A percentile compares a stretch with the other conserved stretches of the same genome.
Evolutionary conservation across 2,797 vertebrate genomes (phyloP).

Genomic region (Diglossa cyanea): DNA sequence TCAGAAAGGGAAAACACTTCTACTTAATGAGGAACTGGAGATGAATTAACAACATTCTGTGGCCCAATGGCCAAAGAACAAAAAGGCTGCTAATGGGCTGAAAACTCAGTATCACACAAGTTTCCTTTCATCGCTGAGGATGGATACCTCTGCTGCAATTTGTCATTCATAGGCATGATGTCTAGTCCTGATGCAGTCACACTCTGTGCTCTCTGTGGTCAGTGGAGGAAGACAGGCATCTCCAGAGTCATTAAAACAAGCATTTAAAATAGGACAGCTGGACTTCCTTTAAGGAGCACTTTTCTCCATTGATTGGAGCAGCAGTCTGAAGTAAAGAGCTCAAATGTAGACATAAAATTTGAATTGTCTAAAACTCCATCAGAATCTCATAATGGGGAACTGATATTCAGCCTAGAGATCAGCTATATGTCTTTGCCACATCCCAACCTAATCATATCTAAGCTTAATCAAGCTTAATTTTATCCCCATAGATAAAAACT

Average conservation of each 20-base stretch:
- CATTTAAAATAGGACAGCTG: background rate
- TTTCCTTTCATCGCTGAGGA: background rate
- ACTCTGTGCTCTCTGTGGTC: background rate
- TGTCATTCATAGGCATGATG: background rate
- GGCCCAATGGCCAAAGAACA: background rate
- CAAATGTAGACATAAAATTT: background rate
- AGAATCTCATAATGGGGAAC: background rate
- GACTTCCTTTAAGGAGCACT: background rate
- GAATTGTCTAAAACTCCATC: background rate
- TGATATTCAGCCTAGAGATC: background rate
- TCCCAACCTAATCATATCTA: background rate
- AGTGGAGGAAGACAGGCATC: background rate
- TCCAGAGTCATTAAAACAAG: background rate
- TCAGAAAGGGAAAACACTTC: background rate
- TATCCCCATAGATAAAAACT: background rate
- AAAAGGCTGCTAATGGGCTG: background rate
- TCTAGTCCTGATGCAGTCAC: background rate
- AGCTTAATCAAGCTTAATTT: background rate
- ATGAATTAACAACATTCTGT: background rate
- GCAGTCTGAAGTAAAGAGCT: background rate
- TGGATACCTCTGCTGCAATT: background rate
- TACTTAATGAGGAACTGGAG: background rate
- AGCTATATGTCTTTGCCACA: background rate
- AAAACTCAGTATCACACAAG: background rate
- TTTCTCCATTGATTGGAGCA: background rate